Evolutionary conservation across 2,888 invertebrate genomes (phyloP).

Genomic region (Scelioninae gen. 2): DNA sequence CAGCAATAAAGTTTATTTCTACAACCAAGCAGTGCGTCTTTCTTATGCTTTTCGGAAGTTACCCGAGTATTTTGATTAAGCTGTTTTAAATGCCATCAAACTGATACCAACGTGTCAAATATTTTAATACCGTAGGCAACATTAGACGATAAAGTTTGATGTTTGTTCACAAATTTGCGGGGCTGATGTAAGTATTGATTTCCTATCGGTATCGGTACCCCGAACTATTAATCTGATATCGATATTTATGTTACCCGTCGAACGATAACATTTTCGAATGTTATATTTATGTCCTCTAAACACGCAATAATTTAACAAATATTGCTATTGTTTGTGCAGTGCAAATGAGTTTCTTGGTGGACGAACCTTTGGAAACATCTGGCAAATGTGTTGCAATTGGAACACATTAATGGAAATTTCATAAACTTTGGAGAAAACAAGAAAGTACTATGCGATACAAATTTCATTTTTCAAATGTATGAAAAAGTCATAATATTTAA

Average conservation of each 20-base stretch:
- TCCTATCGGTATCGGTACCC: conserved; percentile 22
- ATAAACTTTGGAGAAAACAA: too few relatives aligned
- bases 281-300: conserved; percentile 16
- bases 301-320: conserved; percentile 27
- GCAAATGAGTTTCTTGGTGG: conserved; percentile 22
- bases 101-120: conserved; percentile 25
- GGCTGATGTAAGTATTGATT: conserved; percentile 41
- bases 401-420: too few relatives aligned
- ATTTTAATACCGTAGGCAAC: conserved; percentile 29
- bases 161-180: conserved; percentile 32
- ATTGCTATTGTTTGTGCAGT: conserved; percentile 19
- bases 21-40: too few relatives aligned
- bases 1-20: too few relatives aligned
- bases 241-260: conserved; percentile 9
- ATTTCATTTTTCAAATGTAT: too few relatives aligned
- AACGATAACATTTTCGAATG: conserved; percentile 26
- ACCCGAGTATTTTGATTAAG: conserved; percentile 5
- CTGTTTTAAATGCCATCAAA: neutral
- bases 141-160: conserved; percentile 32
- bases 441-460: too few relatives aligned
- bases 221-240: conserved; percentile 45
- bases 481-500: too few relatives aligned
- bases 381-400: too few relatives aligned
- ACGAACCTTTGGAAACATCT: conserved; percentile 25
- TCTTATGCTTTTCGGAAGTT: too few relatives aligned